Percentiles rank a stretch among this genome's conserved stretches.
These are phyloP conservation scores for Heteractis magnifica DNA, from an alignment of 92 coral and sea anemone genomes.

Conservation along the genomic window DNA sequence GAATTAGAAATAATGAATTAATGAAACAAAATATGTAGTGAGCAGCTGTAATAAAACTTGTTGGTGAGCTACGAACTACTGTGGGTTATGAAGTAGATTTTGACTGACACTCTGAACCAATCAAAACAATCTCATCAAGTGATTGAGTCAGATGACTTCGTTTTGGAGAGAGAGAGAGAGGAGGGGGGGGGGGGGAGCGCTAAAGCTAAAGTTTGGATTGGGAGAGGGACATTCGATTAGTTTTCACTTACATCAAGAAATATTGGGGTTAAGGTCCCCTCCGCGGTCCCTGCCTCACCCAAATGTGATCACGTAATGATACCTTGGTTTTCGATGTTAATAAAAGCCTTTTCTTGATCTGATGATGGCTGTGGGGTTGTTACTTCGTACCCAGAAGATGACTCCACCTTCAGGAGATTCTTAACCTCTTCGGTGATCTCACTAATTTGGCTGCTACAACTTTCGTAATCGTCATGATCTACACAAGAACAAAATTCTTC, in stretches of 20 bases:
- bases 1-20: background rate
- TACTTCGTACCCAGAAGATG: background rate
- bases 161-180: too few species aligned
- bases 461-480: constrained; percentile 15
- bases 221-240: too few species aligned
- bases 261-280: background rate
- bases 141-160: too few species aligned
- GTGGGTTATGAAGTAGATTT: too few species aligned
- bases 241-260: too few species aligned
- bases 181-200: too few species aligned
- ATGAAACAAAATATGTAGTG: background rate
- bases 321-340: background rate
- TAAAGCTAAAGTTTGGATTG: too few species aligned
- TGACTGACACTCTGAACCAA: too few species aligned
- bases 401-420: background rate
- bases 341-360: background rate
- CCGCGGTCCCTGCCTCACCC: too few species aligned
- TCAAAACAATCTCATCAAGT: too few species aligned
- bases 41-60: too few species aligned
- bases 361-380: background rate
- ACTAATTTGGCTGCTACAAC: constrained; percentile 39
- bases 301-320: background rate
- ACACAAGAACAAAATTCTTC: background rate
- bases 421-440: background rate
- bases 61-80: too few species aligned